Percentiles rank a stretch among this genome's conserved stretches.
Conservation (phyloP, 1,140 invertebrate species). For the Psix sp. region DNA sequence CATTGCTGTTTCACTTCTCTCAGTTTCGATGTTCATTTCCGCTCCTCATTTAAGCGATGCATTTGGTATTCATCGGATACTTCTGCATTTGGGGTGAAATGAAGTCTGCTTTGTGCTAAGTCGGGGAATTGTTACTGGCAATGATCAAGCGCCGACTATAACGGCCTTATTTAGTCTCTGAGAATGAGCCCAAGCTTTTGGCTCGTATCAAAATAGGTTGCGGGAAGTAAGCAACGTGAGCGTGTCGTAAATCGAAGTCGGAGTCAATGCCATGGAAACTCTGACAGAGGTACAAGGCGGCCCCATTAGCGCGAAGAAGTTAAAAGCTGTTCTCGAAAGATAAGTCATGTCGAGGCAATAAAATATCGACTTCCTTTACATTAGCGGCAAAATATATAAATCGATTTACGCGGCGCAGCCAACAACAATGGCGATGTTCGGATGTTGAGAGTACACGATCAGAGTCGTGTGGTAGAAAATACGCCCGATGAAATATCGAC, state of each 20-base stretch:
- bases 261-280: slow-evolving; percentile 15
- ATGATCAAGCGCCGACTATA: too few relatives aligned
- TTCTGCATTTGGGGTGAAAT: too few relatives aligned
- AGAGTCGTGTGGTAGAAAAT: slow-evolving; percentile 10
- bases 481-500: slow-evolving; percentile 32
- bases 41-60: slow-evolving; percentile 43
- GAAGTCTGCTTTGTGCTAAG: too few relatives aligned
- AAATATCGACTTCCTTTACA: slow-evolving; percentile 52
- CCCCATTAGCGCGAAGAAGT: slow-evolving; percentile 34
- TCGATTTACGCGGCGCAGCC: slow-evolving; percentile 21
- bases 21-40: too few relatives aligned
- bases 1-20: slow-evolving; percentile 44
- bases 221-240: slow-evolving; percentile 14
- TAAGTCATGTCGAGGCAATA: slow-evolving; percentile 50
- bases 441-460: slow-evolving; percentile 17
- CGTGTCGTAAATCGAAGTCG: slow-evolving; percentile 19
- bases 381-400: slow-evolving; percentile 35
- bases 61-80: too few relatives aligned
- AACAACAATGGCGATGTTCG: slow-evolving; percentile 2
- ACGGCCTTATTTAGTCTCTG: too few relatives aligned
- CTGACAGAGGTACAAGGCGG: slow-evolving; percentile 35
- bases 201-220: neutral
- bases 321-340: slow-evolving; percentile 38
- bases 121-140: too few relatives aligned
- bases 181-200: too few relatives aligned